These are phyloP conservation scores for Elachura formosa DNA, from an alignment of 2,113 vertebrate species.

Conservation along the genomic window DNA sequence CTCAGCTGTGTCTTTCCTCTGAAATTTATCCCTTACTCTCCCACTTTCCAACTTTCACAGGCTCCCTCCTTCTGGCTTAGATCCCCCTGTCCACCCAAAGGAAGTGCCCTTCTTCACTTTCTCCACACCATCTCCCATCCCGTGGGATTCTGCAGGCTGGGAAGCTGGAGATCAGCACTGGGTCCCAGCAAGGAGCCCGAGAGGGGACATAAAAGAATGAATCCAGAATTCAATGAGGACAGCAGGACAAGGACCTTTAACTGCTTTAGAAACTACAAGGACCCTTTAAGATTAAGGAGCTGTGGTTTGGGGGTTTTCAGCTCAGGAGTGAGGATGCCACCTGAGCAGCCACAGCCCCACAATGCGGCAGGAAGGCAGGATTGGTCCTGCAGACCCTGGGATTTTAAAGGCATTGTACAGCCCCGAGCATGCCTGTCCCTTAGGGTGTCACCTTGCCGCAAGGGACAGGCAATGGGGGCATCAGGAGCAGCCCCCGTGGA, in stretches of 20 bases:
- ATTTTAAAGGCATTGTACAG: neutral
- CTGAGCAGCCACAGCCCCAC: neutral
- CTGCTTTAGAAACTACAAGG: neutral
- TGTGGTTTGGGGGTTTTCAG: neutral
- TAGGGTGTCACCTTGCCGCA: neutral
- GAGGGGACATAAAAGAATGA: neutral
- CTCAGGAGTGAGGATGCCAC: neutral
- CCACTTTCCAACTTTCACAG: neutral
- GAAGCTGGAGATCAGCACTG: neutral
- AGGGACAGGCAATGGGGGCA: neutral
- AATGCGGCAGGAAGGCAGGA: neutral
- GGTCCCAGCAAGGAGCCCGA: neutral
- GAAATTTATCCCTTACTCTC: neutral
- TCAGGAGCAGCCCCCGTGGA: neutral
- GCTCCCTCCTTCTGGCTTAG: neutral
- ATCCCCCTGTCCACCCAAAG: neutral
- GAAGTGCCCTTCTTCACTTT: neutral
- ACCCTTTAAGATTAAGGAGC: neutral
- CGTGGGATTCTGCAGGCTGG: neutral
- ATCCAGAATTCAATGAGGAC: neutral
- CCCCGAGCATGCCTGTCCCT: neutral
- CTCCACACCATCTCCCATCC: neutral
- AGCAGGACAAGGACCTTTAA: neutral
- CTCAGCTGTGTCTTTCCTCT: neutral
- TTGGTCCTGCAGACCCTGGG: neutral